phyloP scores from a whole-genome alignment of 2,888 invertebrate species.

The Epicampocera succincta region DNA sequence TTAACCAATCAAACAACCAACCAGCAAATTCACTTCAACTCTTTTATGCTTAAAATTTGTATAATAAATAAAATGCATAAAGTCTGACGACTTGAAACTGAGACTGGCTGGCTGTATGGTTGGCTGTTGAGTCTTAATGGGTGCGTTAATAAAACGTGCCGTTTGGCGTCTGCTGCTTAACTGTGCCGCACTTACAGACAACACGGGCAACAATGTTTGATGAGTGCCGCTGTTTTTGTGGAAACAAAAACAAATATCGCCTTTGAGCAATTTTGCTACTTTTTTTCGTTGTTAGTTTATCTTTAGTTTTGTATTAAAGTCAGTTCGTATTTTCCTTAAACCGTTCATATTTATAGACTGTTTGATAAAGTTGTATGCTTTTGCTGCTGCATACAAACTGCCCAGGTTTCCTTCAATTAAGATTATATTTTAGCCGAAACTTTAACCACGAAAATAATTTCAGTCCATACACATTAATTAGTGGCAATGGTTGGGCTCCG shows the following conservation, averaged over 20 bases:
- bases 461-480: conserved; percentile 33
- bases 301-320: conserved; percentile 43
- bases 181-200: conserved; percentile 41
- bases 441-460: conserved; percentile 37
- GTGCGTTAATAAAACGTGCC: conserved; percentile 62
- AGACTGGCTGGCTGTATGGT: conserved; percentile 6
- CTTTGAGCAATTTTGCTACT: conserved; percentile 60
- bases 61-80: conserved; percentile 57
- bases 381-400: neutral
- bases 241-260: conserved; percentile 37
- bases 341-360: conserved; percentile 56
- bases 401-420: conserved; percentile 51
- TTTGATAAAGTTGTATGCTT: conserved; percentile 43
- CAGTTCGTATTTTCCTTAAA: conserved; percentile 23
- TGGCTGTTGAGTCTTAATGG: conserved; percentile 46
- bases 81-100: conserved; percentile 47
- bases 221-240: conserved; percentile 57
- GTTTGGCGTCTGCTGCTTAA: conserved; percentile 58
- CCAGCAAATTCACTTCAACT: conserved; percentile 35
- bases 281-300: conserved; percentile 46
- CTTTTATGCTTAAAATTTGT: conserved; percentile 26
- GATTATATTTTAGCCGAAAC: conserved; percentile 48
- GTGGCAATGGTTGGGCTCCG: conserved; percentile 15
- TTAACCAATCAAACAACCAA: conserved; percentile 58
- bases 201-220: conserved; percentile 56